Evolutionary conservation across 1,140 invertebrate genomes (phyloP).

Genomic region (Lasaia peninsularis): DNA sequence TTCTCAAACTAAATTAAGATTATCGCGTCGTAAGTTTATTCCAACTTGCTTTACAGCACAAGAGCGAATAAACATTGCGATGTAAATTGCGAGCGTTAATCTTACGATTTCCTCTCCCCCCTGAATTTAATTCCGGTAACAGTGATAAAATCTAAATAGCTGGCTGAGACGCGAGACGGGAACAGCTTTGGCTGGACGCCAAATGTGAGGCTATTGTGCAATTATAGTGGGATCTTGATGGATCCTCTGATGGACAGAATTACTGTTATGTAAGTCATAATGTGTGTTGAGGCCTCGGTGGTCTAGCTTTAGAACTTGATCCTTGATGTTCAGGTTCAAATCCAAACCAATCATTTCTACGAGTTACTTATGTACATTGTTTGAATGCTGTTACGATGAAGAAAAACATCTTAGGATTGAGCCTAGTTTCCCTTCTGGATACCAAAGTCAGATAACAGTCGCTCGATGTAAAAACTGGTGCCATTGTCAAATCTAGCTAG

Average conservation of each 20-base stretch:
- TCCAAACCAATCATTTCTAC: no score
- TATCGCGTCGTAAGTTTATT: slow-evolving; percentile 4
- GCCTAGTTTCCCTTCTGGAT: no score
- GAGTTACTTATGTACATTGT: no score
- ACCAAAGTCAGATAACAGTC: no score
- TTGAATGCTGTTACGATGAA: no score
- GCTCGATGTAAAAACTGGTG: no score
- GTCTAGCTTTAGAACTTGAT: no score
- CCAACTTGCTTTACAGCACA: slow-evolving; percentile 16
- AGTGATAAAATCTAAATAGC: slow-evolving; percentile 53
- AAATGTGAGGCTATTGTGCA: slow-evolving; percentile 32
- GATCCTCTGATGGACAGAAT: slow-evolving; percentile 21
- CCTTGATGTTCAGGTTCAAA: no score
- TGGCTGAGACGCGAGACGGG: slow-evolving; percentile 20
- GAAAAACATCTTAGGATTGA: no score
- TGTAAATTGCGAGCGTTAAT: slow-evolving; percentile 39
- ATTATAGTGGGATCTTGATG: slow-evolving; percentile 28
- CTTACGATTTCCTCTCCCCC: slow-evolving; percentile 31
- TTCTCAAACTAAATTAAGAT: slow-evolving; percentile 16
- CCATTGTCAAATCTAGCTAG: no score
- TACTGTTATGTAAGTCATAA: background rate
- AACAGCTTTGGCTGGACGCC: slow-evolving; percentile 30
- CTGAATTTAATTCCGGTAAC: slow-evolving; percentile 39
- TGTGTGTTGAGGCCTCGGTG: background rate
- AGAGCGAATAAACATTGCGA: slow-evolving; percentile 28